Evolutionary conservation across 2,888 invertebrate genomes (phyloP), one percentile per base, ranked within the genome.

Genomic region (Agelastica alni): DNA sequence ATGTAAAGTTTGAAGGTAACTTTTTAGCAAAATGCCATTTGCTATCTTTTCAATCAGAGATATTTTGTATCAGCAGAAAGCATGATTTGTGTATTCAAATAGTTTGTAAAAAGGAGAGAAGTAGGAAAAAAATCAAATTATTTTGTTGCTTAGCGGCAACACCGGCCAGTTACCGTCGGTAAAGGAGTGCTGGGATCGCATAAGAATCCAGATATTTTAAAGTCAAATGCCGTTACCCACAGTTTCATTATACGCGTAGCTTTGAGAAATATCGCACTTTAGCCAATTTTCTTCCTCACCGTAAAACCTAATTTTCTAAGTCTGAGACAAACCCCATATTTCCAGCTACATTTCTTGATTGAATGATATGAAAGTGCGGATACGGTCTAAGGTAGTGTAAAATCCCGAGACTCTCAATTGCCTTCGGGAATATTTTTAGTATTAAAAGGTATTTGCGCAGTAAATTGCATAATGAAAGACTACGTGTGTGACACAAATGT

Each of bases 321-420:
- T 66, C 70, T 68, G 72, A 72, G 70, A 72, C 72, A 71, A 71
- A 72, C 70, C 68, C 72, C 71, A 72, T 73, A 72, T 73, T 74
- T 74, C 71, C 72, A 72, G 71, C 70, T 71, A 73, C 72, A 71
- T 73, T 73, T 65, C 74, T 72, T 74, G 74, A 74, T 74, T 75
- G 74, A 75, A 69, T 70, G 67, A 64, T 67, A 68, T 65, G 65
- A 67, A 67, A 63, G 66, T 56, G 60, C 63, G 57, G 46, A 45
- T 48, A 45, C 31, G 45, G 39, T 30, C 28, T 48, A 17, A 30
- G 37, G 18, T 48, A 48, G 48, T 45, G 41, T 31, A 39, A 12
- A 31, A 48, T 16, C n/a, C 14, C n/a, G 14, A 20, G 30, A 30
- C 12, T 13, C 28, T 20, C 47, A 37, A 47, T 47, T 47, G 47